Evolutionary conservation across 2,113 vertebrate species (phyloP).

Genomic region (Dicerorhinus sumatrensis): DNA sequence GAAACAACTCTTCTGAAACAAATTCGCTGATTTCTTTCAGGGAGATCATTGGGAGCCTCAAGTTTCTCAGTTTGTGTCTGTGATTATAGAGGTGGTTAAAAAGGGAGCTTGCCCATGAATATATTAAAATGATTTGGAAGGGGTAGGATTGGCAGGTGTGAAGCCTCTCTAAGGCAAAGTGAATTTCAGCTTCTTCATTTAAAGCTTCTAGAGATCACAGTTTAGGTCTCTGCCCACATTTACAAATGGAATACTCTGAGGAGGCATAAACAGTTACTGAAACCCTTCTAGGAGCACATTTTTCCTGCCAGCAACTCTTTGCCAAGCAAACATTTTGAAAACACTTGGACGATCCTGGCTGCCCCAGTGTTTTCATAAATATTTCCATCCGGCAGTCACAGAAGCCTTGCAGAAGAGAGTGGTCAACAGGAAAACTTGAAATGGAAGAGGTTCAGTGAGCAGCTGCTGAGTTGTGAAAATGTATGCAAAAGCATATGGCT

Average conservation of each 20-base stretch:
- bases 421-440: conserved; percentile 82
- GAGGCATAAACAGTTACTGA: conserved; percentile 75
- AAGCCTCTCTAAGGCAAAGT: conserved; percentile 49
- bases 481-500: conserved; percentile 82
- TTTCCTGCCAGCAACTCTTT: conserved; percentile 77
- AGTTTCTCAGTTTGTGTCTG: not conserved
- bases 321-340: conserved; percentile 84
- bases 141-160: conserved; percentile 26
- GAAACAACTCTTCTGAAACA: conserved; percentile 24
- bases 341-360: conserved; percentile 80
- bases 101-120: not conserved
- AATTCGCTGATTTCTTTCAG: not conserved
- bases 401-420: conserved; percentile 78
- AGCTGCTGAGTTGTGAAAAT: conserved; percentile 83
- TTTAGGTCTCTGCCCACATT: conserved; percentile 77
- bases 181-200: conserved; percentile 61
- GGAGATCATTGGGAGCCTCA: not conserved
- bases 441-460: conserved; percentile 78
- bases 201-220: conserved; percentile 70
- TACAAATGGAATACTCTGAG: conserved; percentile 68
- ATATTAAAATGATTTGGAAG: conserved; percentile 57
- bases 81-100: conserved; percentile 31
- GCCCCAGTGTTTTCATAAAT: conserved; percentile 81
- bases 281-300: conserved; percentile 79
- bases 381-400: conserved; percentile 79